Percentiles rank a stretch among this genome's conserved stretches.
These are phyloP conservation scores for Trichogramma evanescens DNA, from an alignment of 2,888 invertebrate genomes.

Conservation along the genomic window DNA sequence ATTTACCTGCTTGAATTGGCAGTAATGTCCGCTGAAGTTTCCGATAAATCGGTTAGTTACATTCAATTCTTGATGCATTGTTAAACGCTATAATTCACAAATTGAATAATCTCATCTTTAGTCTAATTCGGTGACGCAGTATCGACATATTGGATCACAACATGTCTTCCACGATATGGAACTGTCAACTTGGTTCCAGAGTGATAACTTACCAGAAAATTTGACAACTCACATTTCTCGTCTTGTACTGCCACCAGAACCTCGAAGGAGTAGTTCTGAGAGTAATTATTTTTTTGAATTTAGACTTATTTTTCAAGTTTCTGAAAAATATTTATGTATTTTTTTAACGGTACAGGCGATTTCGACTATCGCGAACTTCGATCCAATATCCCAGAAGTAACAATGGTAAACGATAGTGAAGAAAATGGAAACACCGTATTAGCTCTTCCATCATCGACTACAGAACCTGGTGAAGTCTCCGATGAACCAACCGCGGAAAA, in stretches of 20 bases:
- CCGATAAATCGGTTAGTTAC: conserved; percentile 45
- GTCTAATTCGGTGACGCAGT: conserved; percentile 51
- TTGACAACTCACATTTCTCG: conserved; percentile 61
- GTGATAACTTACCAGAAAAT: conserved; percentile 70
- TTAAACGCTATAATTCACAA: not conserved
- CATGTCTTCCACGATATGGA: conserved; percentile 53
- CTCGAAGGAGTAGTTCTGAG: conserved; percentile 57
- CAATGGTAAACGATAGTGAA: conserved; percentile 41
- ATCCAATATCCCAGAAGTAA: conserved; percentile 48
- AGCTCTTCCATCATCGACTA: conserved; percentile 29
- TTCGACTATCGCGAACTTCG: conserved; percentile 67
- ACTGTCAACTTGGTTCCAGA: conserved; percentile 62
- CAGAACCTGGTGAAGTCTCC: conserved; percentile 18
- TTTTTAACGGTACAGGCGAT: conserved; percentile 50
- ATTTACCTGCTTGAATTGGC: conserved; percentile 83
- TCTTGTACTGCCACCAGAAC: conserved; percentile 56
- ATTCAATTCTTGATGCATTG: not conserved
- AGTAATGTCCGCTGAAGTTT: conserved; percentile 51
- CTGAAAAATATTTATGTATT: not conserved
- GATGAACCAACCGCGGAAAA: conserved; percentile 25
- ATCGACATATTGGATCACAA: conserved; percentile 34
- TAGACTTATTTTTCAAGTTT: not conserved
- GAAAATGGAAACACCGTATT: conserved; percentile 32
- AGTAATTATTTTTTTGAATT: conserved; percentile 45
- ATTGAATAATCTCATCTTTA: conserved; percentile 23